Evolutionary conservation across 2,888 invertebrate genomes (phyloP), one percentile per base, ranked within the genome.

Genomic region (Caenorhabditis virilis): DNA sequence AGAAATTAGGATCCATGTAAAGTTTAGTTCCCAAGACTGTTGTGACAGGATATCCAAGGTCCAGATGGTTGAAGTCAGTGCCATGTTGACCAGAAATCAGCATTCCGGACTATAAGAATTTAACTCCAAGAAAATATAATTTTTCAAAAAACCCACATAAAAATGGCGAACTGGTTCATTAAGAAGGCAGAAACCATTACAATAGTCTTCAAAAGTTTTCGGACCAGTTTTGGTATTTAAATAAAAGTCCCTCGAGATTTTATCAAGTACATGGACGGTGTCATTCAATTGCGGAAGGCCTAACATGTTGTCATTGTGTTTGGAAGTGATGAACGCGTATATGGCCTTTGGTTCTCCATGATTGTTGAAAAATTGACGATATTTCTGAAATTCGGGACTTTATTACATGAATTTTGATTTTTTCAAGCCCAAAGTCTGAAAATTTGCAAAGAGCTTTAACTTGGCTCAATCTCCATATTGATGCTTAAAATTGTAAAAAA

Each of bases 101-200:
- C 63, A 80, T 66, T 16, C 79, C 80, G 46, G 68, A 77, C 78
- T 79, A 48, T 52, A 78, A 61, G n/a, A 23, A 23, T 13, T 5
- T 11, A 6, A 11, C 20, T n/a, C n/a, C n/a, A n/a, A n/a, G n/a
- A n/a, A n/a, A n/a, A n/a, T n/a, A n/a, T 2, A 16, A 27, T 22
- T 33, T 16, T 41, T 38, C 16, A 35, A 42, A 20, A 23, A 22
- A 36, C 65, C 57, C 36, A 80, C 81, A 47, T 77, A 77, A 64
- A 82, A 82, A 46, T 79, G 79, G 9, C 79, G 69, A 33, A 82
- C 72, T 18, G 82, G 82, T 46, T 82, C 82, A 62, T 82, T 82
- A 36, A 82, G 69, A 5, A 76, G 56, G 46, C 82, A 82, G 55
- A 82, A 82, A 15, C 78, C 78, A 13, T 67, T 55, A 60, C 82